phyloP scores from a whole-genome alignment of 2,888 invertebrate genomes.

The Drosophila testacea region DNA sequence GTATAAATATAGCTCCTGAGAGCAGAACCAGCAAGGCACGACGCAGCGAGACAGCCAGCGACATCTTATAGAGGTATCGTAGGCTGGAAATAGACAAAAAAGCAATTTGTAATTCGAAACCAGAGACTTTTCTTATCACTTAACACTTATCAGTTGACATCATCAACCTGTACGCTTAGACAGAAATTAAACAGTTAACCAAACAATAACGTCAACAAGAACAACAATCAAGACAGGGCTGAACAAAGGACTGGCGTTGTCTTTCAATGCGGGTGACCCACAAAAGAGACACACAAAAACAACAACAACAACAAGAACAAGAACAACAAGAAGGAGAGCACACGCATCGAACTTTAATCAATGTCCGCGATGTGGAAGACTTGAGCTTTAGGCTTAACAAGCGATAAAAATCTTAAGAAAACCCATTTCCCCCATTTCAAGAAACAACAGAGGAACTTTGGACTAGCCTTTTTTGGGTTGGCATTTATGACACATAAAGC shows the following conservation, averaged over 20 bases:
- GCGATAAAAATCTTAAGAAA: conserved; percentile 68
- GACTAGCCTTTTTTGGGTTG: conserved; percentile 10
- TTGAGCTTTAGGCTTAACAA: conserved; percentile 50
- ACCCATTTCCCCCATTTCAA: background rate
- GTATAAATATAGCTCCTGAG: conserved; percentile 86
- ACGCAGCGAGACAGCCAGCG: conserved; percentile 86
- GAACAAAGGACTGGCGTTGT: conserved; percentile 20
- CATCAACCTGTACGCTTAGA: conserved; percentile 29
- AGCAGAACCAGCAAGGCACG: conserved; percentile 87
- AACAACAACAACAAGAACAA: conserved; percentile 1
- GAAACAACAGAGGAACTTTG: background rate
- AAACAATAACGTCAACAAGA: conserved; percentile 31
- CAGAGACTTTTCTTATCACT: conserved; percentile 1
- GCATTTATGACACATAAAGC: conserved; percentile 51
- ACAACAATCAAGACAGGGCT: conserved; percentile 11
- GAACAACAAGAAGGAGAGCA: background rate
- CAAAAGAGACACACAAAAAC: conserved; percentile 24
- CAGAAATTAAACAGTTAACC: conserved; percentile 47
- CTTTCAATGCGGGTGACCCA: conserved; percentile 21
- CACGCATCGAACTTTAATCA: conserved; percentile 65
- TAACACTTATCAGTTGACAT: conserved; percentile 31
- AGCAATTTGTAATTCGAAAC: background rate
- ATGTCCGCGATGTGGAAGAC: conserved; percentile 47
- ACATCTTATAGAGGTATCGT: conserved; percentile 84
- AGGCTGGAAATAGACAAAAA: conserved; percentile 71